Percentiles rank a stretch among this genome's conserved stretches.
Conservation (phyloP, 2,797 vertebrate species). For the Diplodus puntazzo region DNA sequence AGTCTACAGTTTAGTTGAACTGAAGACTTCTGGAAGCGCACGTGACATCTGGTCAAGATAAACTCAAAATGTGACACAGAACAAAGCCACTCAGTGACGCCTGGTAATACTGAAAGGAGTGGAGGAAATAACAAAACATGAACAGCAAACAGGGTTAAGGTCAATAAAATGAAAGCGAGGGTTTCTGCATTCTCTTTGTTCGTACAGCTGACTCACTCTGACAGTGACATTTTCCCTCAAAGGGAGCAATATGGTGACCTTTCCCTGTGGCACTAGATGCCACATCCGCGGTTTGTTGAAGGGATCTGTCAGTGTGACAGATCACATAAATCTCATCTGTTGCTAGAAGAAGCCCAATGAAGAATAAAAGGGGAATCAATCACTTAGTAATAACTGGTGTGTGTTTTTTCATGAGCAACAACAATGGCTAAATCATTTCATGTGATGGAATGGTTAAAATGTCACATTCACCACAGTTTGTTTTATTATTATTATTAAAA, state of each 20-base stretch:
- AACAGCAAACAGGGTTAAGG: constrained; percentile 37
- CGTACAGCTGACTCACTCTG: constrained; percentile 62
- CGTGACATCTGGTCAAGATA: neutral
- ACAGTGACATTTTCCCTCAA: constrained; percentile 76
- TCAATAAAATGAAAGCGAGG: constrained; percentile 39
- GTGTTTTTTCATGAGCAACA: neutral
- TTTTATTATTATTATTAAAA: neutral
- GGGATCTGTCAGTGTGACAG: constrained; percentile 64
- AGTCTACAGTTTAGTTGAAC: neutral
- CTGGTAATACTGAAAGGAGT: constrained; percentile 1
- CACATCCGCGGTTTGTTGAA: constrained; percentile 59
- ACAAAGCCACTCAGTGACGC: neutral
- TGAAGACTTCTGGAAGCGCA: neutral
- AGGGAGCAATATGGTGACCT: constrained; percentile 77
- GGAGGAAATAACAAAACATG: constrained; percentile 6
- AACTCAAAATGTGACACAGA: neutral
- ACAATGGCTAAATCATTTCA: neutral
- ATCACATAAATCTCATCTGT: constrained; percentile 51
- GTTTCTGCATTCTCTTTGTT: constrained; percentile 50
- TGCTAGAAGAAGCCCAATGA: constrained; percentile 32
- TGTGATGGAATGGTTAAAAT: constrained; percentile 13
- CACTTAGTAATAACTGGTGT: constrained; percentile 26
- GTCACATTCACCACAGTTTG: neutral
- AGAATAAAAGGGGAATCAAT: constrained; percentile 35
- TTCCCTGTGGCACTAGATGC: constrained; percentile 64